These are phyloP conservation scores for Tokudaia muenninki DNA, from an alignment of 2,797 vertebrate genomes.

Conservation along the genomic window DNA sequence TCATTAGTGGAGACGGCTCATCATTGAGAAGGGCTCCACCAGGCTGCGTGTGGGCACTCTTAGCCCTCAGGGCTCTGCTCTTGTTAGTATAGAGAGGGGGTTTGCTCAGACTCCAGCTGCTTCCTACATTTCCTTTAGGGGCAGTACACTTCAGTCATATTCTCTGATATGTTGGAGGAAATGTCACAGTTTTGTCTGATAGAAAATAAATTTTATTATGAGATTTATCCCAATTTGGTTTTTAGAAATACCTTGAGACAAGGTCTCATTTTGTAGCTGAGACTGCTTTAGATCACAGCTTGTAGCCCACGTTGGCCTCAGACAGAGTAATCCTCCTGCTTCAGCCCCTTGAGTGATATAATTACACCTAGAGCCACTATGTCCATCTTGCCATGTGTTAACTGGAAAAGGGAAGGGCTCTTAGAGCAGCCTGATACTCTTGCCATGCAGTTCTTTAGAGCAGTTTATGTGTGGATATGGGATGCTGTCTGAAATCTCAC, in stretches of 20 bases:
- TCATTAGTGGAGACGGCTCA: neutral
- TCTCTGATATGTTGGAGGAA: neutral
- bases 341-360: neutral
- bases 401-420: too few relatives aligned
- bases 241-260: neutral
- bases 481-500: neutral
- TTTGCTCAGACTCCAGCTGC: neutral
- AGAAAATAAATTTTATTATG: neutral
- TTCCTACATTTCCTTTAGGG: conserved; percentile 6
- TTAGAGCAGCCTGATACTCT: neutral
- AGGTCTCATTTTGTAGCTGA: neutral
- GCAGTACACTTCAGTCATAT: neutral
- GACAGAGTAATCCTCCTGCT: neutral
- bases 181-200: neutral
- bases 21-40: neutral
- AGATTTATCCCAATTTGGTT: neutral
- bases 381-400: neutral
- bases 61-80: neutral
- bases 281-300: neutral
- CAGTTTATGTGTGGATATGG: neutral
- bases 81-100: neutral
- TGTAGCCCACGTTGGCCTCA: neutral
- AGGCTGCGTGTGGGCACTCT: neutral
- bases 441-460: neutral
- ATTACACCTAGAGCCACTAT: neutral